phyloP scores from a whole-genome alignment of 1,140 invertebrate species.

The Drosophila lacertosa region DNA sequence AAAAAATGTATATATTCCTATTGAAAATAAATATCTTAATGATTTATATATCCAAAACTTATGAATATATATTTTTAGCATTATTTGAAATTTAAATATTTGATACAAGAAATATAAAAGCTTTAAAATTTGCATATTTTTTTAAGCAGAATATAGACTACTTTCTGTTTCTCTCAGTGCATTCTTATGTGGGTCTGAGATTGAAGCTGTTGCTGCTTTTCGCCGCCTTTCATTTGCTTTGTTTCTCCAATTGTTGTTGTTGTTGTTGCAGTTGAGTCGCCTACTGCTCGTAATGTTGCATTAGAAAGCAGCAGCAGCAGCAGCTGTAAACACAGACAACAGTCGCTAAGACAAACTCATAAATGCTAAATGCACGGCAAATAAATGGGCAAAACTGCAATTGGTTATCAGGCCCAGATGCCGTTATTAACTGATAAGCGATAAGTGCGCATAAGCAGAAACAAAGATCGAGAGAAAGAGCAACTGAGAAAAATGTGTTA shows the following conservation, averaged over 20 bases:
- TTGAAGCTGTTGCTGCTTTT: constrained; percentile 12
- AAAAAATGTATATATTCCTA: too few species aligned
- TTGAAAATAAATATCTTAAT: too few species aligned
- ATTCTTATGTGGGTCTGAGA: neutral
- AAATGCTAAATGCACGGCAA: neutral
- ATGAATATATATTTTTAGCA: too few species aligned
- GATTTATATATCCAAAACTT: too few species aligned
- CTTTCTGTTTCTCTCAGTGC: neutral
- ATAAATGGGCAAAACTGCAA: neutral
- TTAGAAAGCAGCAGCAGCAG: constrained; percentile 49
- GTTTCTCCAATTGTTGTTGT: constrained; percentile 31
- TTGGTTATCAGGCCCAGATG: neutral
- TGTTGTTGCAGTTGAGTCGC: constrained; percentile 26
- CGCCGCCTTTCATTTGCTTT: constrained; percentile 53
- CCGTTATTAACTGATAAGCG: neutral
- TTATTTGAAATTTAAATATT: too few species aligned
- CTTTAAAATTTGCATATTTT: neutral
- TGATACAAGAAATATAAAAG: too few species aligned
- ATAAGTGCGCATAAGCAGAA: neutral
- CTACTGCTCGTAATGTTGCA: constrained; percentile 33
- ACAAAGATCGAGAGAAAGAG: neutral
- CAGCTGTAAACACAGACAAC: constrained; percentile 25
- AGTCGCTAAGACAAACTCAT: constrained; percentile 10
- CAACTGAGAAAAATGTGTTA: too few species aligned
- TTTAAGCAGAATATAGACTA: neutral